A percentile compares a stretch with the other conserved stretches of the same genome.
Conservation (phyloP, 2,888 invertebrate genomes). For the Yponomeuta sedellus region DNA sequence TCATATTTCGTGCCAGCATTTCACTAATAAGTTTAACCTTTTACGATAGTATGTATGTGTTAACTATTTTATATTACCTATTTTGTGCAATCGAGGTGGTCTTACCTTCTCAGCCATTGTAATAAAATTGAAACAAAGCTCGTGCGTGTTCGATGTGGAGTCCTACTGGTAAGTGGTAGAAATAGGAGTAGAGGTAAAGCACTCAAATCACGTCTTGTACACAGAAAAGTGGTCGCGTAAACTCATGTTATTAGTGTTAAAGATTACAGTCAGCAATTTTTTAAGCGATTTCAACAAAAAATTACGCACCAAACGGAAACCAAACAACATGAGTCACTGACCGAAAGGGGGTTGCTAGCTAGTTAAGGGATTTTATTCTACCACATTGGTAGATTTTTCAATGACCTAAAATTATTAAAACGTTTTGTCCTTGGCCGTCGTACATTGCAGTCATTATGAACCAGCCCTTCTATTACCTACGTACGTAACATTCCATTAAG, state of each 20-base stretch:
- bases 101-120: not conserved
- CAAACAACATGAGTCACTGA: not conserved
- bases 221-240: not conserved
- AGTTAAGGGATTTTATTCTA: not conserved
- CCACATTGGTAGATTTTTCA: not conserved
- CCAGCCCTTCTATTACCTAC: too few relatives aligned
- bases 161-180: not conserved
- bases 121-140: too few relatives aligned
- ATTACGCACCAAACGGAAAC: not conserved
- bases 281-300: not conserved
- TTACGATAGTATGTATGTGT: not conserved
- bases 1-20: not conserved
- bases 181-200: not conserved
- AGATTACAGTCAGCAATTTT: not conserved
- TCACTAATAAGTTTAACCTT: not conserved
- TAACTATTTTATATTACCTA: not conserved
- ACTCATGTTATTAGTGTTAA: not conserved
- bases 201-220: not conserved
- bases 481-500: too few relatives aligned
- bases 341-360: not conserved
- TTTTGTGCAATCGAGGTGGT: not conserved
- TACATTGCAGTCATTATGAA: too few relatives aligned
- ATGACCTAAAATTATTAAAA: not conserved
- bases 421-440: too few relatives aligned
- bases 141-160: too few relatives aligned